Evolutionary conservation across 2,888 invertebrate genomes (phyloP).

Genomic region (Fragum sueziense): DNA sequence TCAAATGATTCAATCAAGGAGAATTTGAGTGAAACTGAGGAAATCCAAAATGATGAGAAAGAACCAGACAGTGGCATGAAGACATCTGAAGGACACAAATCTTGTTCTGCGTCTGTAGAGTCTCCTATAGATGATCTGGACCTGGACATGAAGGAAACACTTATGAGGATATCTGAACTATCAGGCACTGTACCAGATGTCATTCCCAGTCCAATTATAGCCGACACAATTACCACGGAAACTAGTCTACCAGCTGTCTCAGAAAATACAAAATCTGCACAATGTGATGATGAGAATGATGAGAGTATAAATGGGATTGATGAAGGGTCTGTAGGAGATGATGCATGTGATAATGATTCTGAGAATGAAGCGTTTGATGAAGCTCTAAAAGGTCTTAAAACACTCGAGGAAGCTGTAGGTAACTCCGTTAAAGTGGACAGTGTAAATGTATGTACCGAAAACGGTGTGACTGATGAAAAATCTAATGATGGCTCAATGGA

Average conservation of each 20-base stretch:
- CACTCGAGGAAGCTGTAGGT: constrained; percentile 22
- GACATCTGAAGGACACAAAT: background rate
- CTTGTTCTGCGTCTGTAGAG: background rate
- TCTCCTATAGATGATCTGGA: background rate
- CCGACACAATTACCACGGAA: background rate
- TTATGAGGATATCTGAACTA: constrained; percentile 16
- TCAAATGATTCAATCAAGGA: background rate
- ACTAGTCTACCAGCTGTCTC: background rate
- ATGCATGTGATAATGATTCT: background rate
- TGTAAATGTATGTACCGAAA: background rate
- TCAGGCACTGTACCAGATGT: background rate
- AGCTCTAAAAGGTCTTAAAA: constrained; percentile 24
- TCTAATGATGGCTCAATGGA: constrained; percentile 5
- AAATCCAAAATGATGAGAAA: background rate
- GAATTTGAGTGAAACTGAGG: background rate
- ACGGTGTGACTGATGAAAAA: background rate
- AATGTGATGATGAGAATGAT: background rate
- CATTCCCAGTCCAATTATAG: background rate
- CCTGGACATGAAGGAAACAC: constrained; percentile 10
- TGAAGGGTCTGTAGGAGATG: background rate
- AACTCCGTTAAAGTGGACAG: background rate
- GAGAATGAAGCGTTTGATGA: constrained; percentile 22
- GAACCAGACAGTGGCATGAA: background rate
- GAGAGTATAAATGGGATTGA: no score
- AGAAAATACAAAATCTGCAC: background rate